Base-by-base conservation (phyloP, 2,888 invertebrate genomes). In the Homarus gammarus region DNA sequence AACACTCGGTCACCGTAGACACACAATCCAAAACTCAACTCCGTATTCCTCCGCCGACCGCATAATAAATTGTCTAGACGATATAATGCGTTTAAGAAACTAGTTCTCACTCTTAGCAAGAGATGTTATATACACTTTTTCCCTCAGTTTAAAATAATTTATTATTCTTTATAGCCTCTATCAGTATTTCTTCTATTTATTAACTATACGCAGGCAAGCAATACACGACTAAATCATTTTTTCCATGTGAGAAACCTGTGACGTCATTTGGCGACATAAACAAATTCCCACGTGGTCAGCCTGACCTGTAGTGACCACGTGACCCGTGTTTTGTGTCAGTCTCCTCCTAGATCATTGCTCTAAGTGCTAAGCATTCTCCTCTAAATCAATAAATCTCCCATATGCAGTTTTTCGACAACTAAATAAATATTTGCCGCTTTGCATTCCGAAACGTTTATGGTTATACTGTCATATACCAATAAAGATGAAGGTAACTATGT, bases 261-360 rank as follows among this genome's bases (percentile, higher is more conserved):
- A 90, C 90, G 90, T 90, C 90, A 90, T 84, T 44, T 90, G 90
- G 90, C 90, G 90, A 90, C 87, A 90, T 90, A 90, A 90, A 90
- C 90, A 90, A 90, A 90, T 87, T 84, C 83, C 90, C 90, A 90
- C 90, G 90, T 90, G 90, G 87, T 90, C 84, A 90, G 77, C 36
- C 83, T 90, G 86, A 90, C 90, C 90, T 86, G 75, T 84, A 84
- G 83, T 88, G 88, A 88, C 88, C 88, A 88, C 83, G 88, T 88
- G 88, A 84, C 84, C 75, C 88, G 78, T 88, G 88, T 88, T 88
- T 88, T 51, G 84, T 84, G 75, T 18, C 40, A 83, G 64, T 82
- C 33, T 51, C 10, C 10, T 70, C 70, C 8, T 10, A n/a, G 12
- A 36, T 38, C 40, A 51, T 38, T 8, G 33, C 56, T 72, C 8